Base-by-base conservation (phyloP, 2,888 invertebrate genomes). In the Lobophora halterata region DNA sequence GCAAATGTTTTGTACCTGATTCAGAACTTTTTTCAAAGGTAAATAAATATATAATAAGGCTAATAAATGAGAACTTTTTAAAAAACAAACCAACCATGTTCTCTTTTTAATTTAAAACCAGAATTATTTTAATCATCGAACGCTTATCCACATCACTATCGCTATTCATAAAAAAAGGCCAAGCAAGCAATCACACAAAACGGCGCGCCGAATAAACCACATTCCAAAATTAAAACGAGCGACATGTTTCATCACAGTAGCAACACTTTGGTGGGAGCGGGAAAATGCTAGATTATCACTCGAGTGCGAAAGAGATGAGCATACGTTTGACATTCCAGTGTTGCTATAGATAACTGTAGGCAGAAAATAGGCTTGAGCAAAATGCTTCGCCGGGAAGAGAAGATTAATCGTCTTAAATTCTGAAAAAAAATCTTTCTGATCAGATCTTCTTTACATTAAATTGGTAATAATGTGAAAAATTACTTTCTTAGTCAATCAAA, bases 161-260 rank as follows among this genome's bases (percentile, higher is more conserved):
- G 46, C 52, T 52, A 52, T 48, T 36, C 20, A 60, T 58, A 66
- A 64, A 64, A 61, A 54, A 49, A 51, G 46, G 46, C 52, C 59
- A 63, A 65, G 69, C 72, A 65, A 43, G 47, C 53, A 72, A 48
- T 76, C 69, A 69, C 66, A 68, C 70, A 65, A 64, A 66, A 71
- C 75, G 66, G 66, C 70, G 69, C 77, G 78, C 74, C 70, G 67
- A 67, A 74, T 74, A 79, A 78, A 79, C 79, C 77, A 68, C 82
- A 79, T 82, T 82, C 80, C 72, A 75, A 82, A 82, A 83, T 81
- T 81, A 82, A 85, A 83, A 80, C 76, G 67, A 73, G 73, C 76
- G 71, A 75, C 73, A 74, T 76, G 72, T 67, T 68, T 55, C 61
- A 57, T 45, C 68, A 66, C 65, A 57, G 61, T 64, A 58, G 62